These are phyloP conservation scores for Oryzias dopingdopingensis DNA, from an alignment of 2,797 vertebrate species.

Conservation along the genomic window DNA sequence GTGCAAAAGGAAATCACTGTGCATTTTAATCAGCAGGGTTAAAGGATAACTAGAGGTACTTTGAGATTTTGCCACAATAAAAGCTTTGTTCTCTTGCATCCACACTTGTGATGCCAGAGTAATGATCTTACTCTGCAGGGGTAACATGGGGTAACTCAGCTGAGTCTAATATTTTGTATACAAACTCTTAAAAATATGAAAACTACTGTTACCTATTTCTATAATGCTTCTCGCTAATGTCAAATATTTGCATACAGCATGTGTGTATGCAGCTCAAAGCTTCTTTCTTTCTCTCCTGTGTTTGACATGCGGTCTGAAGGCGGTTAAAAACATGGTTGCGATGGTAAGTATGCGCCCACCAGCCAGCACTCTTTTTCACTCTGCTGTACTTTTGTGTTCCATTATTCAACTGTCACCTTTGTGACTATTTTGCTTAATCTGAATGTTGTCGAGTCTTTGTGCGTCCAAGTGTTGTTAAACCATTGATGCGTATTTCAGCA, in stretches of 20 bases:
- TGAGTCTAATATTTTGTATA: slow-evolving; percentile 15
- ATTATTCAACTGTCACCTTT: too few relatives aligned
- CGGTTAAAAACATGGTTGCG: slow-evolving; percentile 82
- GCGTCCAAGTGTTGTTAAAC: slow-evolving; percentile 3
- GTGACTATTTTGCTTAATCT: slow-evolving; percentile 4
- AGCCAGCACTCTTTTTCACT: slow-evolving; percentile 53
- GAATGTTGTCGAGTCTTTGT: slow-evolving; percentile 4
- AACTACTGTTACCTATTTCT: slow-evolving; percentile 28
- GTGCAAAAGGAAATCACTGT: slow-evolving; percentile 6
- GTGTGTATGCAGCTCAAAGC: slow-evolving; percentile 69
- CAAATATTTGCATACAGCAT: slow-evolving; percentile 46
- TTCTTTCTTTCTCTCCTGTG: slow-evolving; percentile 62
- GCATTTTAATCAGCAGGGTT: slow-evolving; percentile 33
- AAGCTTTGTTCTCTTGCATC: slow-evolving; percentile 37
- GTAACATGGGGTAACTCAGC: slow-evolving; percentile 10
- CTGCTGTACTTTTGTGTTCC: slow-evolving; percentile 1
- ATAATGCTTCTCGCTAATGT: slow-evolving; percentile 38
- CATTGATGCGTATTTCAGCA: too few relatives aligned
- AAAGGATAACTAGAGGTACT: slow-evolving; percentile 16
- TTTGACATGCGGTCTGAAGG: slow-evolving; percentile 71
- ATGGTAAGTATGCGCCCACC: slow-evolving; percentile 76
- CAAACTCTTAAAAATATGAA: slow-evolving; percentile 1
- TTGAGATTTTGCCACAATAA: slow-evolving; percentile 33
- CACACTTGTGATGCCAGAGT: slow-evolving; percentile 31
- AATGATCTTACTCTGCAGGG: slow-evolving; percentile 36